Percentiles rank a stretch among this genome's conserved stretches.
phyloP scores from a whole-genome alignment of 2,888 invertebrate species.

The Acleris cristana region DNA sequence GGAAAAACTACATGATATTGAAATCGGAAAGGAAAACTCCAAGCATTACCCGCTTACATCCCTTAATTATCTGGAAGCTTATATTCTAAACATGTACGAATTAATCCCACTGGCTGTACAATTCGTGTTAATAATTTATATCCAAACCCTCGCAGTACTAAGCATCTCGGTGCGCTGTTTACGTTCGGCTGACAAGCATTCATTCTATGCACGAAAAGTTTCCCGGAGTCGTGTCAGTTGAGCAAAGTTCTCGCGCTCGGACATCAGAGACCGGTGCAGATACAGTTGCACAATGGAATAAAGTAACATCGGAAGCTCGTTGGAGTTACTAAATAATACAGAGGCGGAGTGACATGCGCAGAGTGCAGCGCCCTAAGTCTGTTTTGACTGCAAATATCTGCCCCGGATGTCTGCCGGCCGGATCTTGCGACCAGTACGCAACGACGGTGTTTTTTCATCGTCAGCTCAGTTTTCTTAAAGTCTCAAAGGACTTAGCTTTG shows the following conservation, averaged over 20 bases:
- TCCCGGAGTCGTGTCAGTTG: constrained; percentile 73
- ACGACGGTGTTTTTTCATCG: constrained; percentile 33
- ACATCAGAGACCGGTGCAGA: constrained; percentile 73
- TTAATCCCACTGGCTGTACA: neutral
- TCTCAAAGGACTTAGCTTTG: constrained; percentile 28
- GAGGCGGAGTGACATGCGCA: constrained; percentile 78
- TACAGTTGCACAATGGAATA: constrained; percentile 81
- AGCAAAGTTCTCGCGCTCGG: constrained; percentile 72
- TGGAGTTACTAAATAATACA: constrained; percentile 83
- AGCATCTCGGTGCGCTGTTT: constrained; percentile 65
- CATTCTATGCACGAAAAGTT: constrained; percentile 83
- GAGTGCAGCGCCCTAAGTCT: constrained; percentile 74
- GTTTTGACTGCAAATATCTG: constrained; percentile 82
- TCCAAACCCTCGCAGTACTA: constrained; percentile 21
- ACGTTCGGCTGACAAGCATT: constrained; percentile 78
- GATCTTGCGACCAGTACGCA: constrained; percentile 20
- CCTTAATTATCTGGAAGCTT: constrained; percentile 1
- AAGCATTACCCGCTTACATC: neutral
- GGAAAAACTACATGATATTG: constrained; percentile 48
- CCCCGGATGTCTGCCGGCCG: constrained; percentile 62
- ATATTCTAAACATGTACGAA: neutral
- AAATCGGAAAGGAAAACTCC: constrained; percentile 32
- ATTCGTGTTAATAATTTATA: constrained; percentile 30
- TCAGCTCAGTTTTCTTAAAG: constrained; percentile 34
- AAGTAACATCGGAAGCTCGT: constrained; percentile 83